Percentiles rank a stretch among this genome's conserved stretches.
Conservation (phyloP, 1,140 invertebrate genomes). For the Pantala flavescens region DNA sequence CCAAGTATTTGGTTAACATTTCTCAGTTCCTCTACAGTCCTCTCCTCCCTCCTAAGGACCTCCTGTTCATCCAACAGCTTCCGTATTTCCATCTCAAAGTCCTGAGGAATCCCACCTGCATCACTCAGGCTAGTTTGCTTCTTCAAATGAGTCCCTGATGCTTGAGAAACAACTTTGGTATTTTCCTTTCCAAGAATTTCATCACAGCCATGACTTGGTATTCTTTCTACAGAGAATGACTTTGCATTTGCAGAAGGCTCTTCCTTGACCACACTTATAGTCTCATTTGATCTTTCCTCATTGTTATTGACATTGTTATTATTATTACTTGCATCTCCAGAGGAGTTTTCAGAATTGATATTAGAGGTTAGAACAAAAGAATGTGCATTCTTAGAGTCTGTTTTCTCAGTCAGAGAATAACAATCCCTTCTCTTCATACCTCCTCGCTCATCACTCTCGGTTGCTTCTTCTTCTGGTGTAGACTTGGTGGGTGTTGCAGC, state of each 20-base stretch:
- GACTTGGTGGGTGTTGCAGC: constrained; percentile 1
- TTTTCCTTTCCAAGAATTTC: neutral
- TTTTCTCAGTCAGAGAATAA: constrained; percentile 47
- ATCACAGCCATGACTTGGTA: neutral
- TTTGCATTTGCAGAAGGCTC: neutral
- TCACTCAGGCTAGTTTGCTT: neutral
- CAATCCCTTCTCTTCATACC: constrained; percentile 44
- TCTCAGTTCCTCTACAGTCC: constrained; percentile 28
- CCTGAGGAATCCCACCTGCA: neutral
- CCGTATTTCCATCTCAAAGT: constrained; percentile 53
- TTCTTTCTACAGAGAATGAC: neutral
- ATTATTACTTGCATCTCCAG: neutral
- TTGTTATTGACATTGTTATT: neutral
- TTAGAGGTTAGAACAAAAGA: neutral
- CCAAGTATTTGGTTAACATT: constrained; percentile 28
- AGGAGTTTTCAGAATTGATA: neutral
- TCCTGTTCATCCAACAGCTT: constrained; percentile 60
- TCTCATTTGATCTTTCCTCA: neutral
- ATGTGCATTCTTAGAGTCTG: neutral
- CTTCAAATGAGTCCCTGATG: neutral
- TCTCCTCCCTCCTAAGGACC: constrained; percentile 39
- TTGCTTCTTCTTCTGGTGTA: constrained; percentile 28
- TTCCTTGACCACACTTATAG: neutral
- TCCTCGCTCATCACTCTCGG: constrained; percentile 38
- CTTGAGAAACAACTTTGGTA: neutral